These are phyloP conservation scores for Allolobophora icterica DNA, from an alignment of 2,888 invertebrate species.

Conservation along the genomic window DNA sequence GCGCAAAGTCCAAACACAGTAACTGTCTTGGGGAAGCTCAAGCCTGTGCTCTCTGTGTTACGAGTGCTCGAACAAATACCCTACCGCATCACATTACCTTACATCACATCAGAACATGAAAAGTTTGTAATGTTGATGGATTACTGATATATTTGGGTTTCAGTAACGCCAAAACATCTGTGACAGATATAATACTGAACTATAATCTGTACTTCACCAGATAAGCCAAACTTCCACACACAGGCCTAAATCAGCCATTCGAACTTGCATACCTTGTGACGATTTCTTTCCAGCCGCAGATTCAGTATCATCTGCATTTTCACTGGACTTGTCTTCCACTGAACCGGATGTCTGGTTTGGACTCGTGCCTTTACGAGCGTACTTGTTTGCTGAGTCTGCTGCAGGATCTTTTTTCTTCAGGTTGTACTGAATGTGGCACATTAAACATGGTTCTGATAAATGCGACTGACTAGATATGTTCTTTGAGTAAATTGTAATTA, in stretches of 20 bases:
- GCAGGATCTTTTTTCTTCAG: conserved; percentile 28
- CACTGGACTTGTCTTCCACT: background rate
- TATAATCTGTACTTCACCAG: background rate
- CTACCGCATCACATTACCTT: too few relatives aligned
- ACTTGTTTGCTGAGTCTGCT: background rate
- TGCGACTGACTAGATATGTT: background rate
- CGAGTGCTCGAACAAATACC: too few relatives aligned
- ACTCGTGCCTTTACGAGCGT: background rate
- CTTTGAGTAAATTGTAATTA: background rate
- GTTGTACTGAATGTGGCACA: background rate
- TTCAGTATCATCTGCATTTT: background rate
- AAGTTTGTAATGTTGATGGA: background rate
- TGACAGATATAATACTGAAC: background rate
- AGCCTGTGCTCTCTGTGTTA: too few relatives aligned
- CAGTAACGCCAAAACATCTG: background rate
- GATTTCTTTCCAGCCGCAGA: background rate
- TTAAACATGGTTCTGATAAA: background rate
- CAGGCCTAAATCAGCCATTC: too few relatives aligned
- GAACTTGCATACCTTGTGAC: background rate
- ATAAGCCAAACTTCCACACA: too few relatives aligned
- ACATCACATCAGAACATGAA: background rate
- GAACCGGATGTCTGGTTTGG: background rate
- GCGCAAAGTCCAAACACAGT: too few relatives aligned
- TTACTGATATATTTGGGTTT: background rate
- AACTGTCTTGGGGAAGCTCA: too few relatives aligned